These are phyloP conservation scores for Propithecus coquereli DNA, from an alignment of 2,113 vertebrate species.

Conservation along the genomic window DNA sequence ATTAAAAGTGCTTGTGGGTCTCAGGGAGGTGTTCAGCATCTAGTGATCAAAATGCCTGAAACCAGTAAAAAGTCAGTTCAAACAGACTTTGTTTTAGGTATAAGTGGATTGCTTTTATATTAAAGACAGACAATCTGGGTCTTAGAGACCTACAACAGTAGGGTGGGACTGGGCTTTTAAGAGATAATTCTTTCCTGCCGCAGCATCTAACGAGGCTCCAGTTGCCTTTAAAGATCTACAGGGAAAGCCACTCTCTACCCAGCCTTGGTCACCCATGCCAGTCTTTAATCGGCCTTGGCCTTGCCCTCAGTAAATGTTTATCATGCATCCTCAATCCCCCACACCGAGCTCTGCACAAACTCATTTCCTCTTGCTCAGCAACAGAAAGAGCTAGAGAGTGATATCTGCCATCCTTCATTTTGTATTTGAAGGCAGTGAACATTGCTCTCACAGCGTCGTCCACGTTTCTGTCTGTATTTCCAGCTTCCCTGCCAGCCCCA, in stretches of 20 bases:
- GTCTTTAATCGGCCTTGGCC: neutral
- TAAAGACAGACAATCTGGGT: neutral
- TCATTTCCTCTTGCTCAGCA: neutral
- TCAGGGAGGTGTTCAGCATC: neutral
- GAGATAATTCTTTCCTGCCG: neutral
- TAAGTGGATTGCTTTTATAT: neutral
- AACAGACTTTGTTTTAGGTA: slow-evolving; percentile 6
- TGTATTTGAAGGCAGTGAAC: neutral
- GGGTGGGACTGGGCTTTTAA: neutral
- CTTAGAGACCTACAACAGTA: neutral
- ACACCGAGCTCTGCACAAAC: neutral
- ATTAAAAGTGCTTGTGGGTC: neutral
- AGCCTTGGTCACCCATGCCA: neutral
- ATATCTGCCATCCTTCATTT: neutral
- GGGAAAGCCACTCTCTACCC: neutral
- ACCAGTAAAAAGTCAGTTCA: neutral
- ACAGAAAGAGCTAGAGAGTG: neutral
- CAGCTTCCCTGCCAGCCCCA: neutral
- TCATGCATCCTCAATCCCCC: neutral
- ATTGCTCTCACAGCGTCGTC: fast-evolving
- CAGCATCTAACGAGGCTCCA: neutral
- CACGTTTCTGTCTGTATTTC: neutral
- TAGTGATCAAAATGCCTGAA: neutral
- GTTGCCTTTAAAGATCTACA: neutral
- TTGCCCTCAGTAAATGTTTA: neutral